Evolutionary conservation across 2,113 vertebrate genomes (phyloP).

Genomic region (Amblyornis subalaris): DNA sequence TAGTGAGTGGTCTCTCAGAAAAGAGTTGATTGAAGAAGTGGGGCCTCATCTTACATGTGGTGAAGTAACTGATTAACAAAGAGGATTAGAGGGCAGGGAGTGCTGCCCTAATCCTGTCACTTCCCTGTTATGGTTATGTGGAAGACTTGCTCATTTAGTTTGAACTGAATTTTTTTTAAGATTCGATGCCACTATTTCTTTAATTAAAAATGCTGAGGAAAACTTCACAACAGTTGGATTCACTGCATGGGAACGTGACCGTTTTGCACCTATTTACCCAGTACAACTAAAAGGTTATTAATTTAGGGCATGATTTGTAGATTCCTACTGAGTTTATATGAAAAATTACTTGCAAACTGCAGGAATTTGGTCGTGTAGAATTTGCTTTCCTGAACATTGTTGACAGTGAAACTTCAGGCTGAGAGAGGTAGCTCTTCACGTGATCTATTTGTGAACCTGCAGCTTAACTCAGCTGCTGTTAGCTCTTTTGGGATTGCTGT

Average conservation of each 20-base stretch:
- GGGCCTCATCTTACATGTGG: not conserved
- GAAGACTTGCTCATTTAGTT: not conserved
- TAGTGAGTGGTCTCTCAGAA: not conserved
- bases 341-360: not conserved
- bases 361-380: fast-evolving
- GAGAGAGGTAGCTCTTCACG: not conserved
- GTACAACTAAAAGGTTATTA: not conserved
- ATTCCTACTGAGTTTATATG: not conserved
- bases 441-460: not conserved
- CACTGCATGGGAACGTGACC: not conserved
- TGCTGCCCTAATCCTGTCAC: not conserved
- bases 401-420: not conserved
- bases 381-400: not conserved
- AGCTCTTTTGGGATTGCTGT: not conserved
- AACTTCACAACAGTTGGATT: not conserved
- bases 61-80: not conserved
- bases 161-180: not conserved
- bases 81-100: not conserved
- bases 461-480: not conserved
- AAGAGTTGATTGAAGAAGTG: not conserved
- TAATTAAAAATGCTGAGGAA: not conserved
- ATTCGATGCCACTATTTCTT: not conserved
- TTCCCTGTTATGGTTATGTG: not conserved
- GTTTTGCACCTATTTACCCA: not conserved
- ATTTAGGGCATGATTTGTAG: not conserved